Evolutionary conservation across 2,797 vertebrate species (phyloP).

Genomic region (Notolepis coatsorum): DNA sequence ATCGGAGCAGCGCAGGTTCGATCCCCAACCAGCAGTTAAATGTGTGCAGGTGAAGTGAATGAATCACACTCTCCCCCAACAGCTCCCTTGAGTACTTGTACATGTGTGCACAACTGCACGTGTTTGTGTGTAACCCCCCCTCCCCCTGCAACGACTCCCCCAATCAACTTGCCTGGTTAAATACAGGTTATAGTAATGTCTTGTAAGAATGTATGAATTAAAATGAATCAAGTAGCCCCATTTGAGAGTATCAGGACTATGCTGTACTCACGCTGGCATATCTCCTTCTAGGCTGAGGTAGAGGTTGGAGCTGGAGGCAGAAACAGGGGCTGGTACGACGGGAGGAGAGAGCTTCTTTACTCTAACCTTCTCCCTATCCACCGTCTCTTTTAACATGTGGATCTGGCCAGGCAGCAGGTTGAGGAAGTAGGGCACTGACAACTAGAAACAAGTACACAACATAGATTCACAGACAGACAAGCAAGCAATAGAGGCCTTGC

Average conservation of each 20-base stretch:
- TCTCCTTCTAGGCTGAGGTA: conserved; percentile 36
- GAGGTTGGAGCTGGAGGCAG: neutral
- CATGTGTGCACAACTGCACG: too few relatives aligned
- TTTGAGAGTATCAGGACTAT: neutral
- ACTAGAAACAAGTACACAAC: conserved; percentile 63
- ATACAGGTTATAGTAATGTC: neutral
- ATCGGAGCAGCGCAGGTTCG: too few relatives aligned
- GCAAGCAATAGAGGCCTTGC: too few relatives aligned
- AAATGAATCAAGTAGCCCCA: neutral
- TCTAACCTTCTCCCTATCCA: conserved; percentile 78
- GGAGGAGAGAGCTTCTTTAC: neutral
- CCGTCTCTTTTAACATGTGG: conserved; percentile 76
- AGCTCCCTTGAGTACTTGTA: too few relatives aligned
- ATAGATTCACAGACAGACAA: neutral
- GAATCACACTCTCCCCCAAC: too few relatives aligned
- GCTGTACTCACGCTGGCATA: conserved; percentile 75
- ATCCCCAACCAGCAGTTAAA: too few relatives aligned
- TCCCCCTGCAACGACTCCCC: neutral
- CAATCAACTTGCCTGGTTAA: neutral
- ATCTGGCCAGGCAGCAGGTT: conserved; percentile 88
- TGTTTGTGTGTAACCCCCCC: too few relatives aligned
- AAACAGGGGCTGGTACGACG: neutral
- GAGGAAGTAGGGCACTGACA: conserved; percentile 76
- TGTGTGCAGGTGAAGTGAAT: too few relatives aligned
- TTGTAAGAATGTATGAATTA: neutral